These are phyloP conservation scores for Rhinolophus sinicus DNA, from an alignment of 2,113 vertebrate genomes.

Conservation along the genomic window DNA sequence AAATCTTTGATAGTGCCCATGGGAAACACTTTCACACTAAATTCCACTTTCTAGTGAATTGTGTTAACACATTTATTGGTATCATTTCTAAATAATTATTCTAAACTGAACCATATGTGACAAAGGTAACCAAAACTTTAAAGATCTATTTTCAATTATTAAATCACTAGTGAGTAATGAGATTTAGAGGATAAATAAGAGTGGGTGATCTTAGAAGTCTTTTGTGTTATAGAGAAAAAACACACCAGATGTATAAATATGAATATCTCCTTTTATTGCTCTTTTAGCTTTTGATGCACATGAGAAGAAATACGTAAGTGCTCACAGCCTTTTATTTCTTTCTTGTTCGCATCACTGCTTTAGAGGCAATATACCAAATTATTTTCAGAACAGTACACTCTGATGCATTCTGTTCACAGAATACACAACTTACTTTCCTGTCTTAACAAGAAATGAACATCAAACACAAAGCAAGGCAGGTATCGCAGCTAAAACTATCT, in stretches of 20 bases:
- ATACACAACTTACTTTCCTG: conserved; percentile 18
- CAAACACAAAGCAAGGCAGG: conserved; percentile 30
- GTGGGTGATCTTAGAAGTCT: neutral
- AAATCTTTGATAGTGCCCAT: neutral
- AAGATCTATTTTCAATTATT: neutral
- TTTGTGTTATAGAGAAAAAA: neutral
- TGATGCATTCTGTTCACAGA: conserved; percentile 61
- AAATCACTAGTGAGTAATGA: neutral
- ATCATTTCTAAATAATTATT: neutral
- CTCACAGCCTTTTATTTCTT: conserved; percentile 59
- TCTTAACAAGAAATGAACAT: conserved; percentile 47
- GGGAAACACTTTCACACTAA: neutral
- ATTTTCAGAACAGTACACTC: conserved; percentile 71
- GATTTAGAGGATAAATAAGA: neutral
- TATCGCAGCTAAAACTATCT: neutral
- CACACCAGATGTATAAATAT: neutral
- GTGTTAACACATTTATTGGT: neutral
- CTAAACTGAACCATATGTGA: neutral
- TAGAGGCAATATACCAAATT: conserved; percentile 66
- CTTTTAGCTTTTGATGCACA: conserved; percentile 39
- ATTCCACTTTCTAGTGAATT: neutral
- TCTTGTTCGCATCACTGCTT: conserved; percentile 39
- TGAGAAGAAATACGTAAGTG: conserved; percentile 25
- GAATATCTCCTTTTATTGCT: conserved; percentile 38
- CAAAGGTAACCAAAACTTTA: neutral